Conservation (phyloP, 1,140 invertebrate genomes). For the Neocloeon triangulifer region DNA sequence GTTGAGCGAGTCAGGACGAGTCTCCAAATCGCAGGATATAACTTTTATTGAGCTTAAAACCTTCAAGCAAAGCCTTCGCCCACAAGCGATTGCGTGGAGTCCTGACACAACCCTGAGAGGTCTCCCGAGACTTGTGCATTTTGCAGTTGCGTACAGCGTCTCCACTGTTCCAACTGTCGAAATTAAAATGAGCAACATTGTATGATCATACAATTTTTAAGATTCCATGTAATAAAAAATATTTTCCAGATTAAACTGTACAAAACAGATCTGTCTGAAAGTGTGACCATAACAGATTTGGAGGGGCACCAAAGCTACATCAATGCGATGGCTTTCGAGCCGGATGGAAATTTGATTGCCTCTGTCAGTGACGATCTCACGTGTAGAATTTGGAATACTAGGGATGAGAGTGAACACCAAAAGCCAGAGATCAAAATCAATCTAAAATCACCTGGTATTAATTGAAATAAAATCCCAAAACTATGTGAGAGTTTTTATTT, state of each 20-base stretch:
- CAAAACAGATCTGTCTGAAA: neutral
- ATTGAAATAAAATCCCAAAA: too few relatives aligned
- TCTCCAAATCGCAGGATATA: constrained; percentile 16
- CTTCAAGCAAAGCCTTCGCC: constrained; percentile 22
- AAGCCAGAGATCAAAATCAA: constrained; percentile 23
- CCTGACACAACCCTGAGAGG: constrained; percentile 33
- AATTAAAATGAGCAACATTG: constrained; percentile 29
- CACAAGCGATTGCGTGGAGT: constrained; percentile 29
- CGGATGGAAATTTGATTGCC: constrained; percentile 38
- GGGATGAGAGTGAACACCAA: constrained; percentile 24
- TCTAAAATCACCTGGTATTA: constrained; percentile 38
- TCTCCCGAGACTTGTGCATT: constrained; percentile 29
- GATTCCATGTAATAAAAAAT: constrained; percentile 12
- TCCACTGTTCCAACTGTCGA: constrained; percentile 28
- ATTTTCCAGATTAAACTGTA: neutral
- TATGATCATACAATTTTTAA: constrained; percentile 19
- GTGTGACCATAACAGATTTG: constrained; percentile 22
- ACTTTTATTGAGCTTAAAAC: constrained; percentile 14
- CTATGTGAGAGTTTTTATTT: neutral
- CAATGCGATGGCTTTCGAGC: constrained; percentile 43
- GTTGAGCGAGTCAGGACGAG: constrained; percentile 18
- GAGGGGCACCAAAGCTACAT: constrained; percentile 43
- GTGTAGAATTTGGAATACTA: constrained; percentile 38
- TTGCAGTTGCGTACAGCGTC: constrained; percentile 29
- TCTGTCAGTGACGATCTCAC: constrained; percentile 55